Evolutionary conservation across 1,140 invertebrate species (phyloP).

Genomic region (Papilio dardanus): DNA sequence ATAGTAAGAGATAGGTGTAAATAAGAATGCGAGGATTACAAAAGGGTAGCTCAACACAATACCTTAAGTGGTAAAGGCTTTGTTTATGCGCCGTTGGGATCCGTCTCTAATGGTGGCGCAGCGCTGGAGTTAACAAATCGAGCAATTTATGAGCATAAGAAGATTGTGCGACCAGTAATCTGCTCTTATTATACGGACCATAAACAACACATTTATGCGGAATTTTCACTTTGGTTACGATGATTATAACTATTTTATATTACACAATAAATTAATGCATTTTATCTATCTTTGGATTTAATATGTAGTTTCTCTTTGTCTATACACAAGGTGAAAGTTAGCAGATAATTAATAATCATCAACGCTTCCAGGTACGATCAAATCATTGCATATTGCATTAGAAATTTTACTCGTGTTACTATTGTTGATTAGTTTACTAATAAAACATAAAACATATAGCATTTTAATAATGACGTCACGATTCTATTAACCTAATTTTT

Average conservation of each 20-base stretch:
- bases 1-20: neutral
- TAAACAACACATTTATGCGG: neutral
- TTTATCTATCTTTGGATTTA: too few relatives aligned
- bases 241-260: neutral
- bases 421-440: too few relatives aligned
- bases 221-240: neutral
- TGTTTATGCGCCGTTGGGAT: slow-evolving; percentile 42
- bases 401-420: too few relatives aligned
- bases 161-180: slow-evolving; percentile 67
- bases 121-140: slow-evolving; percentile 48
- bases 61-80: slow-evolving; percentile 30
- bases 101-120: slow-evolving; percentile 52
- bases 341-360: too few relatives aligned
- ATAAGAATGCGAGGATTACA: slow-evolving; percentile 20
- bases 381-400: too few relatives aligned
- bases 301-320: too few relatives aligned
- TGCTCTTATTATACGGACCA: slow-evolving; percentile 35
- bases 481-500: neutral
- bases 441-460: too few relatives aligned
- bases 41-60: slow-evolving; percentile 15
- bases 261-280: neutral
- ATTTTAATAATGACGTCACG: too few relatives aligned
- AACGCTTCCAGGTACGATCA: too few relatives aligned
- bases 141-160: slow-evolving; percentile 72
- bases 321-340: too few relatives aligned